A percentile compares a stretch with the other conserved stretches of the same genome.
These are phyloP conservation scores for Tyrophagus putrescentiae DNA, from an alignment of 1,140 invertebrate genomes.

Conservation along the genomic window DNA sequence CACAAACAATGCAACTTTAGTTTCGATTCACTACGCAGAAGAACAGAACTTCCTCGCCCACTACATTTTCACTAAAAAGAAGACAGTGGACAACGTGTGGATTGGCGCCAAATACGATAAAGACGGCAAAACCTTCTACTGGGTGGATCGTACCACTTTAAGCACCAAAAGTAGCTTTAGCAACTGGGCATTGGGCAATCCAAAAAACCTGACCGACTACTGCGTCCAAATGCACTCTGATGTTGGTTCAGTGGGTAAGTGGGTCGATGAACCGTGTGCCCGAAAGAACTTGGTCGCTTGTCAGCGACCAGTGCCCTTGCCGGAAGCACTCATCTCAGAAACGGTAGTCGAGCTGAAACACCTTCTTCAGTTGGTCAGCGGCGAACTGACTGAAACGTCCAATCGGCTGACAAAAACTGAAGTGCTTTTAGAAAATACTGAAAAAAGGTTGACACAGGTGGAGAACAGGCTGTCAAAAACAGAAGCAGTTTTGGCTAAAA, in stretches of 20 bases:
- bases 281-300: neutral
- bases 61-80: neutral
- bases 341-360: no score
- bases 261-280: neutral
- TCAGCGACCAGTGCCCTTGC: no score
- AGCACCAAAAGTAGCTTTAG: no score
- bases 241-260: neutral
- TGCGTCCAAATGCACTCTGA: neutral
- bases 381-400: no score
- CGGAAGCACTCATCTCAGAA: no score
- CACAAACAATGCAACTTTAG: neutral
- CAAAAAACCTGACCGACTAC: neutral
- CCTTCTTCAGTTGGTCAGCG: no score
- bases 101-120: neutral
- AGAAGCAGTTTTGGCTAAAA: no score
- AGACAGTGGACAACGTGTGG: neutral
- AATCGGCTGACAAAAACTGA: no score
- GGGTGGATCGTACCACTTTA: neutral
- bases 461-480: no score
- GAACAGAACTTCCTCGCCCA: neutral
- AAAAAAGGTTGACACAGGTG: no score
- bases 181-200: neutral
- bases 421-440: no score
- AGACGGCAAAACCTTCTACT: neutral
- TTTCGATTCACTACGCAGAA: neutral